Evolutionary conservation across 92 coral and sea anemone genomes (phyloP), one percentile per base, ranked within the genome.

Genomic region (Montipora capitata): DNA sequence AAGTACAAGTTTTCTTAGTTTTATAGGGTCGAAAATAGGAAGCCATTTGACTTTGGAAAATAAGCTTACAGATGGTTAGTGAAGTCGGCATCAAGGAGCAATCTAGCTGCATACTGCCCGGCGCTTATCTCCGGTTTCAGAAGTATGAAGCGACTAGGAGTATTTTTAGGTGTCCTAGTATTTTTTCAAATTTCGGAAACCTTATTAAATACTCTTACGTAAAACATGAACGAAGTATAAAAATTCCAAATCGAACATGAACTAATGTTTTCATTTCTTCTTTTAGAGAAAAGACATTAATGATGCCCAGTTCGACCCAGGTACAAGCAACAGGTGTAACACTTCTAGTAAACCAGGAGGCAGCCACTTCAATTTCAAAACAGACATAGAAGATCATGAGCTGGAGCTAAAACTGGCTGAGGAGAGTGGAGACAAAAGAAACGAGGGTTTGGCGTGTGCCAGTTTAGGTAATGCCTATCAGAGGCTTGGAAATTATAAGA

Each of bases 371-470:
- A 16, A 8, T 54, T 76, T 76, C 13, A 56, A 76, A 76, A 56
- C 43, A 39, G 80, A 45, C 13, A 35, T 39, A 15, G 68, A 76
- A 13, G 3, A 40, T 48, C 10, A 35, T 12, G 68, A 56, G 27
- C 45, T 44, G 11, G 3, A 6, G 11, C 76, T 80, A 3, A 80
- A 80, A 49, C 68, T 66, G 44, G 44, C 20, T 10, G 68, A 43
- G 66, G 76, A 80, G 57, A 42, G n/a, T n/a, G 74, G 84, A 7
- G 74, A 79, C 72, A 79, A 18, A 56, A 18, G 3, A 9, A 35
- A 5, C 42, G 74, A 79, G 41, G 45, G 74, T 16, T 5, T 14
- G 14, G 18, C 59, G 45, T 52, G 68, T 48, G 18, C 27, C 13
- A 52, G 12, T 4, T 62, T 80, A 8, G 85, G 85, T 15, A 48